phyloP scores from a whole-genome alignment of 2,888 invertebrate genomes.

The Tetrapedia diversipes region DNA sequence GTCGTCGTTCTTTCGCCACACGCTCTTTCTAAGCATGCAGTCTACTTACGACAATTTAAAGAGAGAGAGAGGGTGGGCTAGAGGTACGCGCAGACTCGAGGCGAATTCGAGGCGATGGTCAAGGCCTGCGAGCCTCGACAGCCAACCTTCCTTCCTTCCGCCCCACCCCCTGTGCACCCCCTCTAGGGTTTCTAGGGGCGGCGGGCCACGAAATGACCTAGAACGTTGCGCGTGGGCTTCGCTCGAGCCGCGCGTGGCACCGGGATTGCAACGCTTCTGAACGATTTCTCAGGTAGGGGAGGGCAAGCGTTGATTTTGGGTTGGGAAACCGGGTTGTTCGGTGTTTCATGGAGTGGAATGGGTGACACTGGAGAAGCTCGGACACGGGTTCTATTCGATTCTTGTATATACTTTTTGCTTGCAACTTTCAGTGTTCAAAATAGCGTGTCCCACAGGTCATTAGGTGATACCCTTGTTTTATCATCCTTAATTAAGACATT shows the following conservation, averaged over 20 bases:
- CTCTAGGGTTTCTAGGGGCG: conserved; percentile 1
- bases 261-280: not conserved
- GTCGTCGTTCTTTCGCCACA: conserved; percentile 19
- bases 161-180: not conserved
- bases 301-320: not conserved
- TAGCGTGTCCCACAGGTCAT: too few species aligned
- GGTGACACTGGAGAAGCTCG: too few species aligned
- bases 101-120: conserved; percentile 35
- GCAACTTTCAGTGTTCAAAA: too few species aligned
- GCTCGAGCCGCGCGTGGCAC: conserved; percentile 8
- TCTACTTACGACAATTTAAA: not conserved
- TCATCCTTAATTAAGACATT: too few species aligned
- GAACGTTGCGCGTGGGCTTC: conserved; percentile 17
- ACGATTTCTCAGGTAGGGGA: not conserved
- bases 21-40: not conserved
- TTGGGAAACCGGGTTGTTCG: not conserved
- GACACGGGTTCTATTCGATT: too few species aligned
- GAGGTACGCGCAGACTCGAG: not conserved
- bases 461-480: too few species aligned
- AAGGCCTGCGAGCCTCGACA: conserved; percentile 50
- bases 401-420: too few species aligned
- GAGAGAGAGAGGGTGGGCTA: not conserved
- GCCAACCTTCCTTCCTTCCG: conserved; percentile 28
- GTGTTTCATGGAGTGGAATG: not conserved
- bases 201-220: conserved; percentile 30